Conservation (phyloP, 1,140 invertebrate genomes). For the Zaprionus gabonicus region DNA sequence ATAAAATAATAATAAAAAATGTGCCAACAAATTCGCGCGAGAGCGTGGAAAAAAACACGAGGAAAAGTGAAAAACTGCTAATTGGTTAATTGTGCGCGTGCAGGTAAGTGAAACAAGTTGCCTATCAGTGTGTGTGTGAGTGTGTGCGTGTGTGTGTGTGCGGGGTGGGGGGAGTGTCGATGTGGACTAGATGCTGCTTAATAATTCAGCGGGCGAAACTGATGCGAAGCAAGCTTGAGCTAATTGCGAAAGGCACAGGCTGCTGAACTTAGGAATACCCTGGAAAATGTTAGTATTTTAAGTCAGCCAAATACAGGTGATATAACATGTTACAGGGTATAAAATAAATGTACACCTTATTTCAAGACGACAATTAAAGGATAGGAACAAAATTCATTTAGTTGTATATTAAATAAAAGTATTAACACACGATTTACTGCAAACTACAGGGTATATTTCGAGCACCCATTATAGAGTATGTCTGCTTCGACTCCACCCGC, state of each 20-base stretch:
- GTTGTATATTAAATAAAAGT: neutral
- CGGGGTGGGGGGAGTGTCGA: neutral
- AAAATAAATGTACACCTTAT: too few species aligned
- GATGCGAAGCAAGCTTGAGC: neutral
- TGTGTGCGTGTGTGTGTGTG: conserved; percentile 11
- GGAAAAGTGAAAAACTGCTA: conserved; percentile 52
- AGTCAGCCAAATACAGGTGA: too few species aligned
- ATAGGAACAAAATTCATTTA: neutral
- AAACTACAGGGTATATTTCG: neutral
- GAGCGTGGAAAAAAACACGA: conserved; percentile 2
- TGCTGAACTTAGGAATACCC: neutral
- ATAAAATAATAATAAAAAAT: conserved; percentile 58
- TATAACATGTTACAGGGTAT: too few species aligned
- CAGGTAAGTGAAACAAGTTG: conserved; percentile 27
- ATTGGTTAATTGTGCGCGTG: conserved; percentile 53
- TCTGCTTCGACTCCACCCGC: neutral
- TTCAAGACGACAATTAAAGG: too few species aligned
- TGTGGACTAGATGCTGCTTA: conserved; percentile 15
- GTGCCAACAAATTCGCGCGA: conserved; percentile 4
- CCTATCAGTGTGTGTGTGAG: neutral
- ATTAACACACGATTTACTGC: neutral
- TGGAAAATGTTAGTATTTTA: neutral
- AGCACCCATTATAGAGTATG: neutral
- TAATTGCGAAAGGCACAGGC: neutral
- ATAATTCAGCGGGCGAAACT: conserved; percentile 25